Conservation (phyloP, 2,888 invertebrate genomes). For the Tetrapedia diversipes region DNA sequence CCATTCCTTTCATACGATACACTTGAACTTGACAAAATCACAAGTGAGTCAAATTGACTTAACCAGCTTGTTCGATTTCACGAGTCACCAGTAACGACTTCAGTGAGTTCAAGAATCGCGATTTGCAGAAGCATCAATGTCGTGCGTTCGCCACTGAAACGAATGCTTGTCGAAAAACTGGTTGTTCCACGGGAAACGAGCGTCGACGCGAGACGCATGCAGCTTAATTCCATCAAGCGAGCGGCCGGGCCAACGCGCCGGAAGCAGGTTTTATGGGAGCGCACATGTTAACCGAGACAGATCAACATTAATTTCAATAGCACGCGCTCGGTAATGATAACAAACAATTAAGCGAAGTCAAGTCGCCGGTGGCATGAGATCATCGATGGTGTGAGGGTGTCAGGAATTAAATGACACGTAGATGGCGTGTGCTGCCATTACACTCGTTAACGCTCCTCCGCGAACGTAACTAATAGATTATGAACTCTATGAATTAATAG, state of each 20-base stretch:
- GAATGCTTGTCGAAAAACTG: conserved; percentile 41
- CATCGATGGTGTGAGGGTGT: conserved; percentile 82
- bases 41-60: too few relatives aligned
- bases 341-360: conserved; percentile 82
- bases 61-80: too few relatives aligned
- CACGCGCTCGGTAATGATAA: conserved; percentile 82
- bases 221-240: conserved; percentile 80
- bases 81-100: too few relatives aligned
- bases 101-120: too few relatives aligned
- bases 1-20: too few relatives aligned
- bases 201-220: conserved; percentile 66
- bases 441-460: conserved; percentile 79
- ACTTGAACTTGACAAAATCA: too few relatives aligned
- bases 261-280: conserved; percentile 81
- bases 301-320: conserved; percentile 83
- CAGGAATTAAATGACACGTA: conserved; percentile 81
- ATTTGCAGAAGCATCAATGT: too few relatives aligned
- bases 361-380: conserved; percentile 80
- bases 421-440: conserved; percentile 80
- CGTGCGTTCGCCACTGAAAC: too few relatives aligned
- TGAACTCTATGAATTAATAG: conserved; percentile 82
- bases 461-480: conserved; percentile 81
- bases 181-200: conserved; percentile 43
- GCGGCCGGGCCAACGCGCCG: conserved; percentile 76
- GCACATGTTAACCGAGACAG: conserved; percentile 77